Percentiles rank a stretch among this genome's conserved stretches.
These are phyloP conservation scores for Myoxocephalus aenaeus DNA, from an alignment of 2,797 vertebrate genomes.

Conservation along the genomic window DNA sequence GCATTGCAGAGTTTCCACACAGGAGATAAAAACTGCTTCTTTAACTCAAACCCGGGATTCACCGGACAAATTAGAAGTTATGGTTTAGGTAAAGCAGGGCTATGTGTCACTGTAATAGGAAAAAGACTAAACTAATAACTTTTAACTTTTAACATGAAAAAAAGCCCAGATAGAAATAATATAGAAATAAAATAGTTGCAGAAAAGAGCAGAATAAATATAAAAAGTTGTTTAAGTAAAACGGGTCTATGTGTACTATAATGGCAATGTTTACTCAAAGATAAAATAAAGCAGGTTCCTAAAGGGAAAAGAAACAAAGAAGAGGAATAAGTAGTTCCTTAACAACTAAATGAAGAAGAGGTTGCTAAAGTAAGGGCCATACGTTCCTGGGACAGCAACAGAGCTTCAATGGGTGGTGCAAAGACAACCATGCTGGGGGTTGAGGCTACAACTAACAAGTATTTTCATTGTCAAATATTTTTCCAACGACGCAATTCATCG, in stretches of 20 bases:
- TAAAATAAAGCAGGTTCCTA: constrained; percentile 30
- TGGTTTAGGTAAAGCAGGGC: constrained; percentile 56
- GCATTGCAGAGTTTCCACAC: constrained; percentile 27
- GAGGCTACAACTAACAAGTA: too few species aligned
- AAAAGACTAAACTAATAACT: constrained; percentile 67
- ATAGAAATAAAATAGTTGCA: constrained; percentile 45
- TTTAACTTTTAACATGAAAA: constrained; percentile 60
- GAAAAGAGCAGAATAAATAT: constrained; percentile 31
- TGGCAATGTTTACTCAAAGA: constrained; percentile 51
- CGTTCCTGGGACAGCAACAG: not conserved
- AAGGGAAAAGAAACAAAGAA: not conserved
- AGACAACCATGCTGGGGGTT: not conserved
- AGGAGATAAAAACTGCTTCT: constrained; percentile 71
- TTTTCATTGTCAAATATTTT: not conserved
- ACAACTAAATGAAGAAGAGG: constrained; percentile 46
- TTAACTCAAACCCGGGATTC: constrained; percentile 66
- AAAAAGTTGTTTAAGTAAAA: constrained; percentile 62
- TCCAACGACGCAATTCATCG: not conserved
- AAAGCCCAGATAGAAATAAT: constrained; percentile 40
- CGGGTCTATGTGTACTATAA: constrained; percentile 57
- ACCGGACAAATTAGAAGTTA: constrained; percentile 75
- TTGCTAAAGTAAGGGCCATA: constrained; percentile 12
- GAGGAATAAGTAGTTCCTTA: constrained; percentile 41
- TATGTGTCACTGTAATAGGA: constrained; percentile 73
- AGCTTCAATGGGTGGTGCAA: not conserved